These are phyloP conservation scores for Hiodon alosoides DNA, from an alignment of 2,113 vertebrate genomes.

Conservation along the genomic window DNA sequence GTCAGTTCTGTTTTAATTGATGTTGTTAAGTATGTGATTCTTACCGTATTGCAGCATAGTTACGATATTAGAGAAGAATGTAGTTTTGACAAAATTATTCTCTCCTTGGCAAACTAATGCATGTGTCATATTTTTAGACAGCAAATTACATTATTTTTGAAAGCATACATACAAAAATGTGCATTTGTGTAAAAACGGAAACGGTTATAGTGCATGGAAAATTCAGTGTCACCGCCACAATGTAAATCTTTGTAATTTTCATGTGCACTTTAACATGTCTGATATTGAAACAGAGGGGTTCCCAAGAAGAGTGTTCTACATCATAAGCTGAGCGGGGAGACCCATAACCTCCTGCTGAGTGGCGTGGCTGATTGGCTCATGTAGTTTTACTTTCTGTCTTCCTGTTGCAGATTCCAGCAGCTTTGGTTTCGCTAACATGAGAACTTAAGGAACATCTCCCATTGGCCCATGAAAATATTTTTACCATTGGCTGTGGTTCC, in stretches of 20 bases:
- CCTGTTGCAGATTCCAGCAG: constrained; percentile 3
- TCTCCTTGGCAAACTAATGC: too few species aligned
- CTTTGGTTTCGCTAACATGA: not conserved
- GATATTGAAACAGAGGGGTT: too few species aligned
- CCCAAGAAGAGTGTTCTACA: too few species aligned
- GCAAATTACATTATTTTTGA: too few species aligned
- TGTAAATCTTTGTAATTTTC: too few species aligned
- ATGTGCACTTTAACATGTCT: too few species aligned
- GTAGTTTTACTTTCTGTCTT: not conserved
- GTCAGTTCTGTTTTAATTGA: constrained; percentile 6
- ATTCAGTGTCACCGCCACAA: too few species aligned
- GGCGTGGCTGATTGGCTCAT: not conserved
- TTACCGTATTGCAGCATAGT: not conserved
- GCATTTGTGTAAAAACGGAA: too few species aligned
- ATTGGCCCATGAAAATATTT: not conserved
- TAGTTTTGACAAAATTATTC: too few species aligned
- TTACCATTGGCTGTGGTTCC: not conserved
- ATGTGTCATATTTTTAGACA: too few species aligned
- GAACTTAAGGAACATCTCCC: constrained; percentile 8
- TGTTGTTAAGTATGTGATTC: constrained; percentile 7
- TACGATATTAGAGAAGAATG: not conserved
- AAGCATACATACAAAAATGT: too few species aligned
- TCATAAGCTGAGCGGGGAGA: not conserved
- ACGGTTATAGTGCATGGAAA: too few species aligned
- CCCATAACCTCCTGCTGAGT: not conserved